phyloP scores from a whole-genome alignment of 2,113 vertebrate species.

The Galbula dea region DNA sequence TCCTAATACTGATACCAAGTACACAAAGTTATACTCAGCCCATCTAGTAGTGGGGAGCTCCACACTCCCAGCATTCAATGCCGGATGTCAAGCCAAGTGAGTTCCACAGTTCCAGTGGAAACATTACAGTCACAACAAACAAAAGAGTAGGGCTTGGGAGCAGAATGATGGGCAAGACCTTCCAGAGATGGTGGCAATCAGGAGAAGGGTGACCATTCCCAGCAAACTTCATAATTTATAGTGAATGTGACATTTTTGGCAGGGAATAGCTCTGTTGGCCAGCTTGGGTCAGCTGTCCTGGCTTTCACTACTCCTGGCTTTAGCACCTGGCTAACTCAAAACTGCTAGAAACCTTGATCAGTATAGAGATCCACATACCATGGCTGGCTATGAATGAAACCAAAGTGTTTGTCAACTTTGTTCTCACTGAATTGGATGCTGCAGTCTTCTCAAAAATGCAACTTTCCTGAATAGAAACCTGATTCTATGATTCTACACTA shows the following conservation, averaged over 20 bases:
- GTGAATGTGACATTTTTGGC: neutral
- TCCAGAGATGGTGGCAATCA: neutral
- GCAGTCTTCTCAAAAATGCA: neutral
- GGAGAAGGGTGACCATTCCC: neutral
- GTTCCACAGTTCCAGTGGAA: neutral
- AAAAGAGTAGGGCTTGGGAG: neutral
- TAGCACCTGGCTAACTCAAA: neutral
- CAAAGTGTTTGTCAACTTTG: neutral
- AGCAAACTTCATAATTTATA: neutral
- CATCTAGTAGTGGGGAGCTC: no score
- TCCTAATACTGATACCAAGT: neutral
- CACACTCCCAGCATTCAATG: neutral
- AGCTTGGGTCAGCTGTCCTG: neutral
- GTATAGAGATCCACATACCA: neutral
- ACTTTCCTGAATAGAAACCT: neutral
- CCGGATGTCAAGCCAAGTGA: neutral
- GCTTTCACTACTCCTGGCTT: neutral
- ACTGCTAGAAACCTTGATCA: neutral
- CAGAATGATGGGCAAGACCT: neutral
- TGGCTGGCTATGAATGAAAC: neutral
- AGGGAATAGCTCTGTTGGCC: neutral
- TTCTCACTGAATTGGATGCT: neutral
- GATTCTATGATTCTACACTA: neutral
- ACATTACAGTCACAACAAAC: neutral
- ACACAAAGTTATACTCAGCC: neutral